phyloP scores from a whole-genome alignment of 2,888 invertebrate genomes.

The Bombylius discolor region DNA sequence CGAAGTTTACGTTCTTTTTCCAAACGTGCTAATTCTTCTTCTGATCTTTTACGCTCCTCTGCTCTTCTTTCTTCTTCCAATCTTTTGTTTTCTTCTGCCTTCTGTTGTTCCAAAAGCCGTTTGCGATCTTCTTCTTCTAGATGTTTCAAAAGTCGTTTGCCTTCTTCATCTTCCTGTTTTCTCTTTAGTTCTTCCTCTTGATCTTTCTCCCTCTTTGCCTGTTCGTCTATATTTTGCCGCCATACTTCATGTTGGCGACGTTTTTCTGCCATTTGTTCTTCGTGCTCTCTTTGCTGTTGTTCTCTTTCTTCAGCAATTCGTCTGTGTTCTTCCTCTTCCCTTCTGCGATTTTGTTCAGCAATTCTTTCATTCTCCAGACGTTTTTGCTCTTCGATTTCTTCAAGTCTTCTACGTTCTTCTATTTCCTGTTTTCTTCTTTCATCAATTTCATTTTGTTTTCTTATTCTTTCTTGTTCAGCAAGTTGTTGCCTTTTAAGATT shows the following conservation, averaged over 20 bases:
- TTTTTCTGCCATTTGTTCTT: constrained; percentile 23
- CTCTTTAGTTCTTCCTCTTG: neutral
- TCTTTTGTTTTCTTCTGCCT: neutral
- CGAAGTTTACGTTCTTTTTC: constrained; percentile 26
- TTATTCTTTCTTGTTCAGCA: constrained; percentile 14
- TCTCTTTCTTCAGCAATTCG: neutral
- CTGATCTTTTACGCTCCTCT: neutral
- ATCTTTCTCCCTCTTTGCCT: neutral
- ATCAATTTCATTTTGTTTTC: constrained; percentile 15
- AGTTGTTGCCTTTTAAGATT: neutral
- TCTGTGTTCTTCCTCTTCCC: neutral
- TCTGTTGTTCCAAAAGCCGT: neutral
- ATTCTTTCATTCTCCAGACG: neutral
- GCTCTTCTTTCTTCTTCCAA: neutral
- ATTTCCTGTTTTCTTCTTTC: neutral
- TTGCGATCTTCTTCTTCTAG: neutral
- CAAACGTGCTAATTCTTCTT: constrained; percentile 25
- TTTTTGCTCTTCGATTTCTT: neutral
- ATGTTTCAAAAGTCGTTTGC: neutral
- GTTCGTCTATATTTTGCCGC: constrained; percentile 15
- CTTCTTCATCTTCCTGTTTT: neutral
- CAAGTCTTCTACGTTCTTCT: constrained; percentile 1
- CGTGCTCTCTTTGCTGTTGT: neutral
- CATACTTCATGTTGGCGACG: constrained; percentile 22
- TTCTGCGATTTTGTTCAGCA: neutral